phyloP scores from a whole-genome alignment of 2,113 vertebrate species.

The Cacatua alba region DNA sequence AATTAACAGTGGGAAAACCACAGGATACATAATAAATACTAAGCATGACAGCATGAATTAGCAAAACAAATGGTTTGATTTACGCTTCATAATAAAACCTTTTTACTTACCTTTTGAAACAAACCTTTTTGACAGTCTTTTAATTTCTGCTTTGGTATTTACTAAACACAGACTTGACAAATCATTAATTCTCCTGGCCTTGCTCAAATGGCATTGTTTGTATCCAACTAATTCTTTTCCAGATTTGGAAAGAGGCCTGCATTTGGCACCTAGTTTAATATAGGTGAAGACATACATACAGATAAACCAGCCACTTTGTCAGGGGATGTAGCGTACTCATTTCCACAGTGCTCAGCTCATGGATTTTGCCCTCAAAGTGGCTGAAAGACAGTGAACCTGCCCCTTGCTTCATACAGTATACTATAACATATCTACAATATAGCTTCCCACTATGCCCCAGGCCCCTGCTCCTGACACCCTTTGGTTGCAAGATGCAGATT shows the following conservation, averaged over 20 bases:
- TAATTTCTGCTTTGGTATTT: constrained; percentile 60
- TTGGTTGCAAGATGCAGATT: background rate
- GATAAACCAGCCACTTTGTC: background rate
- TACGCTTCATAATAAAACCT: constrained; percentile 9
- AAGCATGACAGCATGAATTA: background rate
- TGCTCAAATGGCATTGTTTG: background rate
- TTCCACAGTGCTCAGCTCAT: background rate
- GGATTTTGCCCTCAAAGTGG: background rate
- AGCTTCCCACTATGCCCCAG: background rate
- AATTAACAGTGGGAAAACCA: background rate
- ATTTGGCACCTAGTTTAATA: background rate
- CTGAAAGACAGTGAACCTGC: background rate
- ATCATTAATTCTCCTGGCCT: background rate
- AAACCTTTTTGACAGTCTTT: background rate
- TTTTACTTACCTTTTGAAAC: constrained; percentile 18
- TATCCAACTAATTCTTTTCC: background rate
- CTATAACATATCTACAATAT: background rate
- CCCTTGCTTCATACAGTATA: background rate
- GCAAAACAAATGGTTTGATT: background rate
- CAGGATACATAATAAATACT: background rate
- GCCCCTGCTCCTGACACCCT: background rate
- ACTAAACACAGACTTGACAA: constrained; percentile 25
- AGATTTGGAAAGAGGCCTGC: background rate
- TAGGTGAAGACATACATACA: background rate
- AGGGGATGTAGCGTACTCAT: background rate